Conservation (phyloP, 2,797 vertebrate species). For the Crenuchus spilurus region DNA sequence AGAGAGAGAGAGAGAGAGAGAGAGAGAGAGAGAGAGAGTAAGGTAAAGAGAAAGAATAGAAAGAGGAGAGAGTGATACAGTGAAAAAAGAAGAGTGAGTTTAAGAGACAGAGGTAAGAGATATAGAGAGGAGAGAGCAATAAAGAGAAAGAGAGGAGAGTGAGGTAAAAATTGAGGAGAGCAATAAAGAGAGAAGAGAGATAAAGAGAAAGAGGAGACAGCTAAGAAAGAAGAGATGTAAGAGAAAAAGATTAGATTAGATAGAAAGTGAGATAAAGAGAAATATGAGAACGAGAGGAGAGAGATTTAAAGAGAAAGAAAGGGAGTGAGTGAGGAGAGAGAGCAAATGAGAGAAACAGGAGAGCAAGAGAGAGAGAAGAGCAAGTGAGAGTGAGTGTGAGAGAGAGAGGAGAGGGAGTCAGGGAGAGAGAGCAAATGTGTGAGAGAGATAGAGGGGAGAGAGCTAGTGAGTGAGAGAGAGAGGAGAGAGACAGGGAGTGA, state of each 20-base stretch:
- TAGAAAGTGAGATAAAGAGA: too few relatives aligned
- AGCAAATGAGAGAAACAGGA: not conserved
- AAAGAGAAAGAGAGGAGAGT: not conserved
- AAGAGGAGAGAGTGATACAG: not conserved
- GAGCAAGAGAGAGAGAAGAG: not conserved
- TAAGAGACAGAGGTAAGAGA: slow-evolving; percentile 2
- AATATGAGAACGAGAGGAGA: too few relatives aligned
- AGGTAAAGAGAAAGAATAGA: not conserved
- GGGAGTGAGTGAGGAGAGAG: slow-evolving; percentile 1
- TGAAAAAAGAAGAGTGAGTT: not conserved
- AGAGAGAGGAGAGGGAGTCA: slow-evolving; percentile 6
- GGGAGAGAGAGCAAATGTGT: slow-evolving; percentile 24
- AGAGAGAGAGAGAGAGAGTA: slow-evolving; percentile 11
- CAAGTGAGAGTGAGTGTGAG: slow-evolving; percentile 15
- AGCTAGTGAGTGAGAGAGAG: slow-evolving; percentile 15
- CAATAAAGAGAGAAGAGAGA: too few relatives aligned
- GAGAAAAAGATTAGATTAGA: too few relatives aligned
- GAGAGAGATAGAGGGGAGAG: not conserved
- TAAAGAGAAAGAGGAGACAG: not conserved
- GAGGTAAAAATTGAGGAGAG: too few relatives aligned
- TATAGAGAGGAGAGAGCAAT: not conserved
- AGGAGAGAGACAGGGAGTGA: not conserved
- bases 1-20: slow-evolving; percentile 12
- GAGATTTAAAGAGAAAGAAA: slow-evolving; percentile 4
- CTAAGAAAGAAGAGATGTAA: too few relatives aligned